These are phyloP conservation scores for Vidua macroura DNA, from an alignment of 2,113 vertebrate species.

Conservation along the genomic window DNA sequence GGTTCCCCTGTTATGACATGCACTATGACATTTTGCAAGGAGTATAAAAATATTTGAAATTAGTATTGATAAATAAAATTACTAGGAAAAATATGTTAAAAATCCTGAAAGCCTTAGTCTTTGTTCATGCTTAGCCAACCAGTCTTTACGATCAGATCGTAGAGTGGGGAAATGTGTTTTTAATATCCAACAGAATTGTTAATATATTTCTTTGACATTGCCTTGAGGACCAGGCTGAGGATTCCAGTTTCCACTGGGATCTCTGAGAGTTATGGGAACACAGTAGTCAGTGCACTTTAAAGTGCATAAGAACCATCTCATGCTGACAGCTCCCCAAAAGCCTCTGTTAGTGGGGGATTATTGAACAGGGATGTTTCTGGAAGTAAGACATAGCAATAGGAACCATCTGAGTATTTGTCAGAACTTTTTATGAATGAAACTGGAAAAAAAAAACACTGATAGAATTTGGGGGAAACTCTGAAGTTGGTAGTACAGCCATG, in stretches of 20 bases:
- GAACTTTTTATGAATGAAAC: not conserved
- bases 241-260: not conserved
- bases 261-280: not conserved
- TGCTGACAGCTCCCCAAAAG: not conserved
- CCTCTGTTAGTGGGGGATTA: not conserved
- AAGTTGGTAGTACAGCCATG: not conserved
- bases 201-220: slow-evolving; percentile 6
- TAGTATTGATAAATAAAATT: not conserved
- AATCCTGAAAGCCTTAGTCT: not conserved
- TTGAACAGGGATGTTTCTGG: not conserved
- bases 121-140: not conserved
- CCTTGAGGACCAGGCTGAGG: not conserved
- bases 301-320: not conserved
- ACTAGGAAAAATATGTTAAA: not conserved
- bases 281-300: not conserved
- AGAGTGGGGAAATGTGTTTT: not conserved
- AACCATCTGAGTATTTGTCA: not conserved
- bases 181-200: not conserved
- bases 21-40: not conserved
- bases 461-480: not conserved
- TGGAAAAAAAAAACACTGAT: not conserved
- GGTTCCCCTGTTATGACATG: not conserved
- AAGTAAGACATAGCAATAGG: not conserved
- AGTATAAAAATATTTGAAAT: not conserved
- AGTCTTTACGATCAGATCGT: not conserved